These are phyloP conservation scores for Octonoba sinensis DNA, from an alignment of 2,888 invertebrate species.

Conservation along the genomic window DNA sequence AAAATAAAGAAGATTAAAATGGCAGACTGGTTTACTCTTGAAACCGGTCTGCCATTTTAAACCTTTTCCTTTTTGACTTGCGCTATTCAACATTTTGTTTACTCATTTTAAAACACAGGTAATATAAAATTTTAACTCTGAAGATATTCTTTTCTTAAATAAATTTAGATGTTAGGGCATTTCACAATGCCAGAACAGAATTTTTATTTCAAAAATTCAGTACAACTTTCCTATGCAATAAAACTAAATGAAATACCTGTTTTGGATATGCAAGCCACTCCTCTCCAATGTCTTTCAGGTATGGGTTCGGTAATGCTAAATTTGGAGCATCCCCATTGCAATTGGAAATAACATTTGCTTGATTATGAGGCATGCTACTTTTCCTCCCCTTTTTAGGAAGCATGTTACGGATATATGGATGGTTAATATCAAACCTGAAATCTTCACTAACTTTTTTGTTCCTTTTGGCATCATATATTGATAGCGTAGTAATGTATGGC, in stretches of 20 bases:
- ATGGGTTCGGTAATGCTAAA: slow-evolving; percentile 70
- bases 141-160: too few species aligned
- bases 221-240: background rate
- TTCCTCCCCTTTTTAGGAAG: slow-evolving; percentile 71
- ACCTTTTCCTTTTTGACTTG: too few species aligned
- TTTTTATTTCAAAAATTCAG: too few species aligned
- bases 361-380: slow-evolving; percentile 70
- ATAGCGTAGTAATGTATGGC: slow-evolving; percentile 91
- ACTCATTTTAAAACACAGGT: too few species aligned
- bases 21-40: too few species aligned
- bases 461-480: slow-evolving; percentile 89
- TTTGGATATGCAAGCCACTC: slow-evolving; percentile 81
- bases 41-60: too few species aligned
- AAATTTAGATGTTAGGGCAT: too few species aligned
- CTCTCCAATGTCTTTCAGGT: slow-evolving; percentile 80
- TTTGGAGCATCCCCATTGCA: slow-evolving; percentile 41
- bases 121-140: too few species aligned
- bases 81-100: too few species aligned
- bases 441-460: slow-evolving; percentile 92
- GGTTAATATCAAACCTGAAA: slow-evolving; percentile 90
- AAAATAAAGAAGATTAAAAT: too few species aligned
- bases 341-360: slow-evolving; percentile 50
- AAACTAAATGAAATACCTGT: slow-evolving; percentile 73
- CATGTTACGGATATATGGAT: slow-evolving; percentile 78
- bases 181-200: too few species aligned